Conservation (phyloP, 2,113 vertebrate genomes). For the Atractosteus spatula region DNA sequence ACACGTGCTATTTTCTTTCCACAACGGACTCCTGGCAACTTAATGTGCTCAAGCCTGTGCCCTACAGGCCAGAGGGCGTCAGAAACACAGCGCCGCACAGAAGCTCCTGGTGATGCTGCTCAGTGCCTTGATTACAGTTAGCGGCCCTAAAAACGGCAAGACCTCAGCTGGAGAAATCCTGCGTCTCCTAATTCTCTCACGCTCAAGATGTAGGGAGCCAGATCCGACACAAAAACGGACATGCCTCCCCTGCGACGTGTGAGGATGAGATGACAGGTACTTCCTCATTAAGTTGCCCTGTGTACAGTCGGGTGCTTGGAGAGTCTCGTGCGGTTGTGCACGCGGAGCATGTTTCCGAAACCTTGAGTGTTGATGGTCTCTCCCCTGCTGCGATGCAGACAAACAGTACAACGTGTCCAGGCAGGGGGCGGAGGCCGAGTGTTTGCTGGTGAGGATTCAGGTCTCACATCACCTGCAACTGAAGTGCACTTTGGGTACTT, state of each 20-base stretch:
- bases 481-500: conserved; percentile 6
- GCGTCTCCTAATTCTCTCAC: no score
- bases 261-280: neutral
- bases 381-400: neutral
- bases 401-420: neutral
- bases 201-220: no score
- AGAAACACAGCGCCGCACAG: neutral
- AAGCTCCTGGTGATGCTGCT: no score
- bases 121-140: conserved; percentile 47
- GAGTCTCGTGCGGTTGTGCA: no score
- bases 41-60: no score
- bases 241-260: neutral
- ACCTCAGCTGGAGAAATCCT: no score
- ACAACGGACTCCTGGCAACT: no score
- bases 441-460: neutral
- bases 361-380: neutral
- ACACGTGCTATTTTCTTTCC: no score
- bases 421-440: neutral
- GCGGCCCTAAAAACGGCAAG: conserved; percentile 36
- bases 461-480: neutral
- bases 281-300: no score
- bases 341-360: neutral
- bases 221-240: neutral
- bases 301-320: no score
- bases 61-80: neutral